Conservation (phyloP, 2,797 vertebrate genomes). For the Coccyzus lansbergi region DNA sequence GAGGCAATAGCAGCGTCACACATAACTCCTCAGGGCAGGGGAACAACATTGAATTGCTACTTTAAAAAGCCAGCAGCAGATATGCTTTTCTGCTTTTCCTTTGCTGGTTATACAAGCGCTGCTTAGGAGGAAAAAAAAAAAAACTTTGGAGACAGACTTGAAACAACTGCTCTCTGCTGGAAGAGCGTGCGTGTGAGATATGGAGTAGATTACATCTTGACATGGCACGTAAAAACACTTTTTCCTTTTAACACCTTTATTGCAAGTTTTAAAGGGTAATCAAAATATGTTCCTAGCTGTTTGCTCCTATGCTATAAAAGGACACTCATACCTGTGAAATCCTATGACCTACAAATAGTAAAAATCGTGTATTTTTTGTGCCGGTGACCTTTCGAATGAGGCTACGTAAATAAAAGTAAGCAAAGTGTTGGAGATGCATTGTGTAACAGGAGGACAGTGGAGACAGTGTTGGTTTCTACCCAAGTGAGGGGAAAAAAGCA, state of each 20-base stretch:
- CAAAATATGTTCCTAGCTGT: constrained; percentile 39
- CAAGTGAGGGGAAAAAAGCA: background rate
- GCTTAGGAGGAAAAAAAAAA: background rate
- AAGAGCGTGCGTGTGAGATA: constrained; percentile 46
- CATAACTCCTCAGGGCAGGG: background rate
- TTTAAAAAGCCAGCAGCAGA: constrained; percentile 2
- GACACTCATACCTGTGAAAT: constrained; percentile 60
- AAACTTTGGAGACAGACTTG: constrained; percentile 8
- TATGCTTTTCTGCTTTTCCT: background rate
- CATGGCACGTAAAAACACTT: constrained; percentile 60
- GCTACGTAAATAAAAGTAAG: background rate
- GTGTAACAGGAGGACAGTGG: background rate
- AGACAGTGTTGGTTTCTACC: background rate
- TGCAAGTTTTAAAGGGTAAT: constrained; percentile 65
- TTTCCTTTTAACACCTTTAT: constrained; percentile 70
- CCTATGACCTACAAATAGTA: constrained; percentile 45
- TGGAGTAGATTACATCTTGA: constrained; percentile 49
- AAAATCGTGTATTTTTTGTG: background rate
- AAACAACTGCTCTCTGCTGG: constrained; percentile 51
- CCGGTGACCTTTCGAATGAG: constrained; percentile 5
- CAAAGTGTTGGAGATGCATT: rapidly evolving
- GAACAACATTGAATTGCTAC: background rate
- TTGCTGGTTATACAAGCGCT: background rate
- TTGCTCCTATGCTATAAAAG: constrained; percentile 50
- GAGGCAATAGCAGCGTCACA: background rate